Conservation (phyloP, 2,797 vertebrate genomes). For the Rhynchonycteris naso region DNA sequence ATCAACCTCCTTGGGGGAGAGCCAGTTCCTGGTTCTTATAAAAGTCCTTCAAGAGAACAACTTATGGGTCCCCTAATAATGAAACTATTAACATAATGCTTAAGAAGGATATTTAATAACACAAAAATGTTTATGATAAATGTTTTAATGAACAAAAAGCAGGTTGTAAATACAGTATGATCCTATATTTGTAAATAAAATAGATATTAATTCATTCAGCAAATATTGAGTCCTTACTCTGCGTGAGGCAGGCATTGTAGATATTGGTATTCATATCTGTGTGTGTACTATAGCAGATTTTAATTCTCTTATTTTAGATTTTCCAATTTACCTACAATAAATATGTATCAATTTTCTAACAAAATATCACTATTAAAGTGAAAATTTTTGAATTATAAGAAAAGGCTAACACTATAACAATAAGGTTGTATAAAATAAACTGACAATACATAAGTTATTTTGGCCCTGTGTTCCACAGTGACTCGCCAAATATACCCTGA, state of each 20-base stretch:
- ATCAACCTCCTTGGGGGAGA: neutral
- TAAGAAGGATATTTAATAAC: slow-evolving; percentile 42
- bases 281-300: neutral
- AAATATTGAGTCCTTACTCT: neutral
- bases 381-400: slow-evolving; percentile 44
- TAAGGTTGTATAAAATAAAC: slow-evolving; percentile 58
- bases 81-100: neutral
- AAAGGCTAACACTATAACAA: slow-evolving; percentile 61
- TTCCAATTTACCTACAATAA: slow-evolving; percentile 28
- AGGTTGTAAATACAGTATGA: neutral
- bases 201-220: slow-evolving; percentile 1
- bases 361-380: slow-evolving; percentile 21
- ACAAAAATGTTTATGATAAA: neutral
- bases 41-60: neutral
- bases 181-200: slow-evolving; percentile 16
- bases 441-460: slow-evolving; percentile 70
- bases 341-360: neutral
- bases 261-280: neutral
- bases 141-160: slow-evolving; percentile 35
- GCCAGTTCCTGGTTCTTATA: neutral
- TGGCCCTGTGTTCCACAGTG: slow-evolving; percentile 59
- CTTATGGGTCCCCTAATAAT: neutral
- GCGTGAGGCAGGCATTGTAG: neutral
- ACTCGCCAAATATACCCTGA: slow-evolving; percentile 76
- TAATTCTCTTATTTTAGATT: slow-evolving; percentile 16